Base-by-base conservation (phyloP, 2,888 invertebrate genomes). In the Agrochola lychnidis region DNA sequence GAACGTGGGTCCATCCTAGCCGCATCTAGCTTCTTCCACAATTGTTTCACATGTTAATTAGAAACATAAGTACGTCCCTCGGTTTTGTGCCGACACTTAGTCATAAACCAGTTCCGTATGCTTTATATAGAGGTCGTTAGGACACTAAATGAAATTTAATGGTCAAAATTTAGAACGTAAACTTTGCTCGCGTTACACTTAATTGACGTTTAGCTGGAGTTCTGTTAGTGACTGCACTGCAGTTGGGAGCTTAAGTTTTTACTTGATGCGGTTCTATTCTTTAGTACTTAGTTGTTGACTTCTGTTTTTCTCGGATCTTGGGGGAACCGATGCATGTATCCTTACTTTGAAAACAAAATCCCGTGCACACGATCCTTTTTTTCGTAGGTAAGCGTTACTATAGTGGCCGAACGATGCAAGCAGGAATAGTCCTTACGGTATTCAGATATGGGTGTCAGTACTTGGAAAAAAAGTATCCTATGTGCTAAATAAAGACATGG, bases 131-230 rank as follows among this genome's bases (percentile, higher is more conserved):
- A 86, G 90, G 90, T 93, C 91, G 90, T 92, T 92, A 91, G 88
- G 83, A 25, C 72, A 77, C 89, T 92, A 91, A 93, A 93, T 92
- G 90, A 90, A 91, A 92, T 92, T 91, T 92, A 91, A 92, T 90
- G 89, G 79, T 79, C 80, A 88, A 87, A 86, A 88, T 91, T 90
- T 89, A 83, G 76, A 85, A 83, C 76, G 74, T 81, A 80, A 82
- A 85, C 76, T 87, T 88, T 77, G 80, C 70, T 72, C 36, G 70
- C 56, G 62, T 80, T 84, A 72, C 61, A 70, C 51, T 81, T 81
- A 86, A 83, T 86, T 84, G 87, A 82, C 80, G 84, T 77, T 87
- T 84, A 86, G 76, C 68, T 69, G 25, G 56, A 75, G 66, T 70
- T 71, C 59, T 72, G 76, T 63, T 72, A 69, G 61, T 14, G 48